Evolutionary conservation across 2,888 invertebrate genomes (phyloP).

Genomic region (Agonopterix subpropinquella): DNA sequence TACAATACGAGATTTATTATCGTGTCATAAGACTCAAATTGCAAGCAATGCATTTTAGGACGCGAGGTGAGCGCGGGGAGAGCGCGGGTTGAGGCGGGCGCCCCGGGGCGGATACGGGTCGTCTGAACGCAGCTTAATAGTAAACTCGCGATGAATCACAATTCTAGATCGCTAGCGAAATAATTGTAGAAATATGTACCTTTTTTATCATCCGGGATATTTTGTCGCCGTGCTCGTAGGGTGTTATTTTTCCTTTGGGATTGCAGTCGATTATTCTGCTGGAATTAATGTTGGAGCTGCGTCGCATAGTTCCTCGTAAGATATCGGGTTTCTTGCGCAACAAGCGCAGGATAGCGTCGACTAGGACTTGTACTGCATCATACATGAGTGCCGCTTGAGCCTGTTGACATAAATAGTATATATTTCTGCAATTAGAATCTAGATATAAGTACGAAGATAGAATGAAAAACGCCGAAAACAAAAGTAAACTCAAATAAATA

Average conservation of each 20-base stretch:
- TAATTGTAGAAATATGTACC: slow-evolving; percentile 53
- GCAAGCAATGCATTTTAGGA: no score
- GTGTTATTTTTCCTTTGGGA: slow-evolving; percentile 81
- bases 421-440: neutral
- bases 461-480: no score
- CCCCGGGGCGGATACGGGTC: no score
- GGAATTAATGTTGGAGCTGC: slow-evolving; percentile 74
- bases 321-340: slow-evolving; percentile 87
- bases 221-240: slow-evolving; percentile 92
- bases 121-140: no score
- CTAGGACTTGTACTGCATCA: slow-evolving; percentile 91
- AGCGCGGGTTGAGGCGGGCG: no score
- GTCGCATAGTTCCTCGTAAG: slow-evolving; percentile 73
- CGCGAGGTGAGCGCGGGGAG: no score
- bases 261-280: slow-evolving; percentile 87
- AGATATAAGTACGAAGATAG: no score
- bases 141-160: no score
- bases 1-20: no score
- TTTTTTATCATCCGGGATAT: slow-evolving; percentile 88
- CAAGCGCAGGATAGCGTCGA: slow-evolving; percentile 91
- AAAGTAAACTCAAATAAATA: no score
- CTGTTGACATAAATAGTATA: slow-evolving; percentile 52
- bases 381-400: slow-evolving; percentile 96
- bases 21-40: no score
- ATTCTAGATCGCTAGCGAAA: no score